A percentile compares a stretch with the other conserved stretches of the same genome.
These are phyloP conservation scores for Orthonychiurus folsomi DNA, from an alignment of 2,888 invertebrate genomes.

Conservation along the genomic window DNA sequence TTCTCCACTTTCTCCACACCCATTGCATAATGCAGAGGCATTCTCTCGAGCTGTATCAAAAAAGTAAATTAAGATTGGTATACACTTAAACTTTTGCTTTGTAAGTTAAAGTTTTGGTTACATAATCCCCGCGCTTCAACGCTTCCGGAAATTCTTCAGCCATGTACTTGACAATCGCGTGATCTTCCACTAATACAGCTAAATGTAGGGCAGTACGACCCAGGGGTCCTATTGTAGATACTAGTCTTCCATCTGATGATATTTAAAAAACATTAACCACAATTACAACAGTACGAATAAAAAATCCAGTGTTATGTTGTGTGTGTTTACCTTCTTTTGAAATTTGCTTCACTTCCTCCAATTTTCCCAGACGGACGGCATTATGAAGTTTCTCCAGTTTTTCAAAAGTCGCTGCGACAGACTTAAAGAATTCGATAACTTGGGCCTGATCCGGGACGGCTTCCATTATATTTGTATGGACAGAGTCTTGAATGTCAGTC, in stretches of 20 bases:
- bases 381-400: conserved; percentile 67
- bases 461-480: conserved; percentile 58
- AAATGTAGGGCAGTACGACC: conserved; percentile 75
- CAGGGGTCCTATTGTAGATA: conserved; percentile 57
- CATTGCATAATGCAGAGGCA: conserved; percentile 83
- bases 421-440: conserved; percentile 60
- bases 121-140: conserved; percentile 72
- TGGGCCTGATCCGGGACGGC: conserved; percentile 61
- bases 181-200: conserved; percentile 72
- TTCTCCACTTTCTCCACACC: conserved; percentile 74
- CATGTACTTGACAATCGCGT: conserved; percentile 69
- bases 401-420: conserved; percentile 65
- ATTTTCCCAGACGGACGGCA: conserved; percentile 58
- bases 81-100: not conserved
- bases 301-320: not conserved
- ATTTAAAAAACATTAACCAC: conserved; percentile 32
- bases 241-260: conserved; percentile 48
- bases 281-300: not conserved
- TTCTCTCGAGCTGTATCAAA: conserved; percentile 64
- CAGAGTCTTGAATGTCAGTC: conserved; percentile 56
- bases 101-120: conserved; percentile 47
- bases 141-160: conserved; percentile 63
- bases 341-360: conserved; percentile 51
- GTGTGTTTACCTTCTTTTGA: conserved; percentile 16
- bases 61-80: conserved; percentile 4